Conservation (phyloP, 2,888 invertebrate species). For the Salticus scenicus region DNA sequence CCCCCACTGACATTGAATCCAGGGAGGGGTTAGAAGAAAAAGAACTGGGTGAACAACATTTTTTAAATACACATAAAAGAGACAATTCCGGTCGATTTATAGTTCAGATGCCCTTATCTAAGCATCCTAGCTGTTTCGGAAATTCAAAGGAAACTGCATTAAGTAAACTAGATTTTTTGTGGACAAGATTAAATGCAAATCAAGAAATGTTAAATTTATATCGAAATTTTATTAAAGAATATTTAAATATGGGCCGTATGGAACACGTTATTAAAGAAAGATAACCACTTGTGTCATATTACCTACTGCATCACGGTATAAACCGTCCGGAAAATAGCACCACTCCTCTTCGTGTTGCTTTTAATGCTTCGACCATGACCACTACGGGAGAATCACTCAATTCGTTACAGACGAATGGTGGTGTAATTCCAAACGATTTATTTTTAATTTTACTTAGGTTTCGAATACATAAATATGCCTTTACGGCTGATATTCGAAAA, state of each 20-base stretch:
- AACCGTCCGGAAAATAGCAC: background rate
- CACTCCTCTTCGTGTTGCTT: background rate
- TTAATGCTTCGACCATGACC: background rate
- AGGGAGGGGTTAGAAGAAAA: background rate
- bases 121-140: background rate
- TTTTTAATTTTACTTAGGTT: slow-evolving; percentile 9
- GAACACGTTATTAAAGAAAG: background rate
- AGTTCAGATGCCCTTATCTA: background rate
- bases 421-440: slow-evolving; percentile 3
- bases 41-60: background rate
- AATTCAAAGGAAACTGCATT: background rate
- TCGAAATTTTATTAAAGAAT: background rate
- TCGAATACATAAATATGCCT: slow-evolving; percentile 1
- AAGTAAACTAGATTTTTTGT: background rate
- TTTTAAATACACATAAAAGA: background rate
- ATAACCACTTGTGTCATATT: slow-evolving; percentile 7
- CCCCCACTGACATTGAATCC: background rate
- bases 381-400: background rate
- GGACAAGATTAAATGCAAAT: background rate
- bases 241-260: background rate
- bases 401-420: slow-evolving; percentile 2
- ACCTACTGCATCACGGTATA: slow-evolving; percentile 9
- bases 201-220: background rate
- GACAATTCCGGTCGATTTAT: background rate
- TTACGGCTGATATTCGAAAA: slow-evolving; percentile 22